Evolutionary conservation across 2,888 invertebrate species (phyloP).

Genomic region (Aplocera efformata): DNA sequence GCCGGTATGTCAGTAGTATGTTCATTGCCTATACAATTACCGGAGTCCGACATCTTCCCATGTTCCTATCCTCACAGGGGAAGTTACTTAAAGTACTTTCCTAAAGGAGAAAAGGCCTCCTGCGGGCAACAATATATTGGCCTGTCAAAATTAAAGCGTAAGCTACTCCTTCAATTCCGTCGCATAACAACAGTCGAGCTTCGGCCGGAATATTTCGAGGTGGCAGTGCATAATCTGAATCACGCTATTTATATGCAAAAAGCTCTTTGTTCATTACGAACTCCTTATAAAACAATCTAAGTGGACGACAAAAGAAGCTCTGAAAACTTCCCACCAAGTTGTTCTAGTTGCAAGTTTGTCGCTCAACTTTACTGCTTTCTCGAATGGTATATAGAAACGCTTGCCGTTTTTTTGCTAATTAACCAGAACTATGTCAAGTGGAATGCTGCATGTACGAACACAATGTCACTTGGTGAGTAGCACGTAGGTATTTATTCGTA

Average conservation of each 20-base stretch:
- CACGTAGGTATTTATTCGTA: no score
- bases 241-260: conserved; percentile 2
- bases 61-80: no score
- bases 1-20: no score
- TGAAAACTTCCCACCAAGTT: conserved; percentile 9
- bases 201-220: background rate
- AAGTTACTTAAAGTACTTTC: no score
- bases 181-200: background rate
- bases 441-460: conserved; percentile 1
- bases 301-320: conserved; percentile 7
- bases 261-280: conserved; percentile 9
- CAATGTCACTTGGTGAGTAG: conserved; percentile 12
- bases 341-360: background rate
- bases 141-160: no score
- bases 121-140: no score
- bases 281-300: conserved; percentile 10
- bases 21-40: no score
- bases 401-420: conserved; percentile 14
- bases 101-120: no score
- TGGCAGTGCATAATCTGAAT: conserved; percentile 2
- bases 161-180: background rate
- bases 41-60: no score
- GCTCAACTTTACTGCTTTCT: conserved; percentile 11
- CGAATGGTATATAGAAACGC: conserved; percentile 3
- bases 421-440: conserved; percentile 1